Percentiles rank a stretch among this genome's conserved stretches.
These are phyloP conservation scores for Epinotia bilunana DNA, from an alignment of 2,888 invertebrate genomes.

Conservation along the genomic window DNA sequence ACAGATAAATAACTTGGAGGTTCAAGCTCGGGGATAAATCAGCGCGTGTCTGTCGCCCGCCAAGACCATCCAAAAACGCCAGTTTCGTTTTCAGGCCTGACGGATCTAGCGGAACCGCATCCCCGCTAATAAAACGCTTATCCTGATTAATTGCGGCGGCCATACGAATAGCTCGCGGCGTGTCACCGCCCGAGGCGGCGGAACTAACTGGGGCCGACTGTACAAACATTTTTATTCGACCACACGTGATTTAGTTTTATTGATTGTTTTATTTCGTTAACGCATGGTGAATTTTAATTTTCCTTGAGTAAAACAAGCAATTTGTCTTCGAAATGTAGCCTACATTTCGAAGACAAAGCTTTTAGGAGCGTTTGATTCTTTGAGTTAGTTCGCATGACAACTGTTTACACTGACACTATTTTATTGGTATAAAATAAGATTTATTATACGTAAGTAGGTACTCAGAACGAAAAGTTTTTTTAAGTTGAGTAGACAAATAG, in stretches of 20 bases:
- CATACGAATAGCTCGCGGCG: constrained; percentile 50
- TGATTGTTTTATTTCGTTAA: constrained; percentile 29
- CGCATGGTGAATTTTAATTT: constrained; percentile 26
- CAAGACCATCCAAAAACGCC: constrained; percentile 54
- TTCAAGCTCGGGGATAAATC: constrained; percentile 28
- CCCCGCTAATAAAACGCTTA: constrained; percentile 75
- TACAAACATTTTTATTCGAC: constrained; percentile 31
- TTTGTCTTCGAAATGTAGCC: constrained; percentile 26
- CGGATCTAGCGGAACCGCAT: constrained; percentile 70
- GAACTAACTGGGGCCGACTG: constrained; percentile 18
- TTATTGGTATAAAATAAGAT: not conserved
- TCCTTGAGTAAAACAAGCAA: constrained; percentile 34
- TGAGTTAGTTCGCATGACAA: not conserved
- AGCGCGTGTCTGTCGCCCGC: constrained; percentile 51
- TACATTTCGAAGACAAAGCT: too few species aligned
- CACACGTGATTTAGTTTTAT: constrained; percentile 42
- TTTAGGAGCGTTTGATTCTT: constrained; percentile 1
- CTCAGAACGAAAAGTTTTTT: too few species aligned
- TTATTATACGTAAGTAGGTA: too few species aligned
- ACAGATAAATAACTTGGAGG: constrained; percentile 16
- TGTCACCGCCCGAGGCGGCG: constrained; percentile 32
- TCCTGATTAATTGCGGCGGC: constrained; percentile 72
- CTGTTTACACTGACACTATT: not conserved
- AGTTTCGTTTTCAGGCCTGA: constrained; percentile 62
- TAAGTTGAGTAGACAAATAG: too few species aligned